Evolutionary conservation across 2,888 invertebrate species (phyloP).

Genomic region (Podabrus alpinus): DNA sequence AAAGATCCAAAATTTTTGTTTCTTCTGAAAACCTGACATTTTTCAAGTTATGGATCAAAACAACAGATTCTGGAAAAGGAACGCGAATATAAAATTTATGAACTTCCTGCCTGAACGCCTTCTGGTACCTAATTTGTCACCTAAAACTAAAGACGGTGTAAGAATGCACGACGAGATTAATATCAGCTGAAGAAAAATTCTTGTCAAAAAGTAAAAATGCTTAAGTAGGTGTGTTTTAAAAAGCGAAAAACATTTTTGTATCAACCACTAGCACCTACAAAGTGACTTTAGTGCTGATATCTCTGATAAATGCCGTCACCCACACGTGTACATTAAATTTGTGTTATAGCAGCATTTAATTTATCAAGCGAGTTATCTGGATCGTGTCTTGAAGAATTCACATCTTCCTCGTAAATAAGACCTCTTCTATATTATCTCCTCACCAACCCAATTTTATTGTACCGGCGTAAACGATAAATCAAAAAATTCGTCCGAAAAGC

Average conservation of each 20-base stretch:
- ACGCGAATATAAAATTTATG: too few relatives aligned
- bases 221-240: background rate
- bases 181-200: conserved; percentile 9
- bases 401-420: conserved; percentile 37
- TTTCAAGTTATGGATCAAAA: too few relatives aligned
- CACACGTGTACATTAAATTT: conserved; percentile 40
- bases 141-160: background rate
- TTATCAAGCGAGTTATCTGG: conserved; percentile 38
- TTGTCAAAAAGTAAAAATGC: background rate
- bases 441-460: conserved; percentile 33
- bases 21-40: too few relatives aligned
- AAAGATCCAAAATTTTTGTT: too few relatives aligned
- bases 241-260: conserved; percentile 6
- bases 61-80: too few relatives aligned
- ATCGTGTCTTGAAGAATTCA: conserved; percentile 33
- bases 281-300: conserved; percentile 26
- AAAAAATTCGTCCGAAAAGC: background rate
- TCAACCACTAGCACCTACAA: conserved; percentile 23
- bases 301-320: conserved; percentile 30
- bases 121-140: background rate
- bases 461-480: background rate
- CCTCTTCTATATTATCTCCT: conserved; percentile 32
- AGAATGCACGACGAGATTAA: background rate
- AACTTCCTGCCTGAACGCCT: too few relatives aligned
- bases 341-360: conserved; percentile 42